phyloP scores from a whole-genome alignment of 1,140 invertebrate genomes.

The Rhysida immarginata region DNA sequence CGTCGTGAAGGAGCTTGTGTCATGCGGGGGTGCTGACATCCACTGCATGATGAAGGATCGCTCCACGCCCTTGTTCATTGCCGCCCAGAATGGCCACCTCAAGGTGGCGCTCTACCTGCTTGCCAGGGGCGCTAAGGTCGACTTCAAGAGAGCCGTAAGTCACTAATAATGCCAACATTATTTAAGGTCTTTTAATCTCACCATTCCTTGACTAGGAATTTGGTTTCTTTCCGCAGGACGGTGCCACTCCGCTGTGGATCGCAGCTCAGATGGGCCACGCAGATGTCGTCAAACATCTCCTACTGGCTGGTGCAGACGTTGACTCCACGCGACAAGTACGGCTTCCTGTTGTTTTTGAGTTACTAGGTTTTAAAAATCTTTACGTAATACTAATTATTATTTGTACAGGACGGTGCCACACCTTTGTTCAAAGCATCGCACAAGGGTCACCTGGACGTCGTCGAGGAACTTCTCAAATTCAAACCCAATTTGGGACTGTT shows the following conservation, averaged over 20 bases:
- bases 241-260: slow-evolving; percentile 81
- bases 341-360: too few species aligned
- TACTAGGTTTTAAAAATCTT: too few species aligned
- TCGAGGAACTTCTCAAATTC: slow-evolving; percentile 64
- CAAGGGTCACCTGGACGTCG: slow-evolving; percentile 77
- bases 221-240: slow-evolving; percentile 37
- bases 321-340: slow-evolving; percentile 61
- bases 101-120: slow-evolving; percentile 52
- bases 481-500: slow-evolving; percentile 61
- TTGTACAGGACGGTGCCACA: slow-evolving; percentile 66
- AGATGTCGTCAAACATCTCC: slow-evolving; percentile 55
- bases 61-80: slow-evolving; percentile 74
- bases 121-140: slow-evolving; percentile 47
- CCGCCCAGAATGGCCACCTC: slow-evolving; percentile 74
- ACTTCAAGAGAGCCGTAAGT: slow-evolving; percentile 40
- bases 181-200: neutral
- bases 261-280: slow-evolving; percentile 83
- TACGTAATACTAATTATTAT: too few species aligned
- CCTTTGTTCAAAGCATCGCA: slow-evolving; percentile 83
- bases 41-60: slow-evolving; percentile 78
- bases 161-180: neutral
- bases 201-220: neutral
- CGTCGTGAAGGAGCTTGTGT: slow-evolving; percentile 63
- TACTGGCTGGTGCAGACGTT: slow-evolving; percentile 57
- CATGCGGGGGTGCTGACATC: slow-evolving; percentile 60